Conservation (phyloP, 2,888 invertebrate genomes). For the Laothoe populi region DNA sequence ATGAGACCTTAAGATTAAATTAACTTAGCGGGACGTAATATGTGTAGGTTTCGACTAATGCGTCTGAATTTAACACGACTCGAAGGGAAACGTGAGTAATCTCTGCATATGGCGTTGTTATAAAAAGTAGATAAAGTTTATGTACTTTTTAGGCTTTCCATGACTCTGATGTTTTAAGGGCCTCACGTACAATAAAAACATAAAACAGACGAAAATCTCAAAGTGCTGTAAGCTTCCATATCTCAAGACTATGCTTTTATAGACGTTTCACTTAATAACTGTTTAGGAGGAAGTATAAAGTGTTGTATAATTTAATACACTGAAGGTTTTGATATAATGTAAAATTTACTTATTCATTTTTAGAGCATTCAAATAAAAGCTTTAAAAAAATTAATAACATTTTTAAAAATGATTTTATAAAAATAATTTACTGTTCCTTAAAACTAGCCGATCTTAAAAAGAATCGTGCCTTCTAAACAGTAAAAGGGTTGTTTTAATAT, state of each 20-base stretch:
- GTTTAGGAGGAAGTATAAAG: slow-evolving; percentile 10
- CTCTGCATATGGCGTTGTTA: not conserved
- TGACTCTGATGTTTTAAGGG: not conserved
- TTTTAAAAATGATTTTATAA: too few species aligned
- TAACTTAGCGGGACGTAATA: not conserved
- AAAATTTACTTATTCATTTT: too few species aligned
- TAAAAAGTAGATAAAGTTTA: not conserved
- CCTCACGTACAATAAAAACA: not conserved
- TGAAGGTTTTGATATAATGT: too few species aligned
- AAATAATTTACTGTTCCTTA: too few species aligned
- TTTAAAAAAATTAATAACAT: too few species aligned
- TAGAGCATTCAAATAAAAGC: too few species aligned
- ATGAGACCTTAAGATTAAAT: not conserved
- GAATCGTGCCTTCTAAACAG: too few species aligned
- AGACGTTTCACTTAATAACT: slow-evolving; percentile 20
- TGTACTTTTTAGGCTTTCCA: not conserved
- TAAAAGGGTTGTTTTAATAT: too few species aligned
- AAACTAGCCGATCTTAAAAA: too few species aligned
- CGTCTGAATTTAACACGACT: not conserved
- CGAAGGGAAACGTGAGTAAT: not conserved
- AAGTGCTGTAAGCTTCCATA: slow-evolving; percentile 12
- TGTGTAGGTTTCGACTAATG: not conserved
- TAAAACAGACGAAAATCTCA: slow-evolving; percentile 1
- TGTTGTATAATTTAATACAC: too few species aligned
- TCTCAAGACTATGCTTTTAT: slow-evolving; percentile 14